phyloP scores from a whole-genome alignment of 2,113 vertebrate species.

The Corapipo altera region DNA sequence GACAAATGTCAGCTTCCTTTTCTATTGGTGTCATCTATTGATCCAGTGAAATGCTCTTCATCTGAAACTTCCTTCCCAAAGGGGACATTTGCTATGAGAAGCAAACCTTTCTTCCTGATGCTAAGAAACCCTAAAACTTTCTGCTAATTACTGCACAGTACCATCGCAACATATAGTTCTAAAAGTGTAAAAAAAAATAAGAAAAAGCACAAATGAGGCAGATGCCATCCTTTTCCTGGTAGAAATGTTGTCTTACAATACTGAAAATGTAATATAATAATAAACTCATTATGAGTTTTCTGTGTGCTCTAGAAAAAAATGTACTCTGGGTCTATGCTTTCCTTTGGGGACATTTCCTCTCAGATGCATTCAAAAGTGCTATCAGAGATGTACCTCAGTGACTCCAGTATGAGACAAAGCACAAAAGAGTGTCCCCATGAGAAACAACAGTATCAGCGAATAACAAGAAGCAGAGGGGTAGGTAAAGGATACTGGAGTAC shows the following conservation, averaged over 20 bases:
- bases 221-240: neutral
- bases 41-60: conserved; percentile 18
- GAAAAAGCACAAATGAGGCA: neutral
- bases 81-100: conserved; percentile 6
- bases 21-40: conserved; percentile 20
- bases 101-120: neutral
- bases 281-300: neutral
- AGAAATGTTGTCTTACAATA: neutral
- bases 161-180: neutral
- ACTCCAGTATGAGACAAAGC: neutral
- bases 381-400: neutral
- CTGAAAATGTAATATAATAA: neutral
- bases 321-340: neutral
- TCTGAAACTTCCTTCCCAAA: conserved; percentile 42
- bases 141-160: neutral
- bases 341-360: neutral
- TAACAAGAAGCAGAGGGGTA: neutral
- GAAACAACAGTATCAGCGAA: neutral
- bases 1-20: conserved; percentile 37
- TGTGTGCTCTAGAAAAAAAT: neutral
- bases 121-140: neutral
- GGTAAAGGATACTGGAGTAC: neutral
- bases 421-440: neutral
- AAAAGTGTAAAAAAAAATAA: neutral
- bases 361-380: neutral